Percentiles rank a stretch among this genome's conserved stretches.
phyloP scores from a whole-genome alignment of 2,888 invertebrate genomes.

The Oxyteleia sp. region DNA sequence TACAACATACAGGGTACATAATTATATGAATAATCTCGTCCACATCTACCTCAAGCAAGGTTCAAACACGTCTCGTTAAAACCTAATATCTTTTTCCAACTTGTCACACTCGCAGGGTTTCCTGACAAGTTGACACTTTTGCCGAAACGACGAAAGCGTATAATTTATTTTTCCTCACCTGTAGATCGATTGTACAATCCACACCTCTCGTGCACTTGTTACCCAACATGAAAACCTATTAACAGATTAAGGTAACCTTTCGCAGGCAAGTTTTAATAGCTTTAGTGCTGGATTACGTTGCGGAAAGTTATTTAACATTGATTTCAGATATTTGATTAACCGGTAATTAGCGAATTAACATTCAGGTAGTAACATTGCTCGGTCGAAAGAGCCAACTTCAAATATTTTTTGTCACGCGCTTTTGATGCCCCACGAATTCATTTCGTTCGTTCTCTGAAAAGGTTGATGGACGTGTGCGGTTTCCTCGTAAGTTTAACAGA shows the following conservation, averaged over 20 bases:
- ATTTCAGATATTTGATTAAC: slow-evolving; percentile 62
- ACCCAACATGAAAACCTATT: slow-evolving; percentile 69
- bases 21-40: too few species aligned
- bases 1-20: too few species aligned
- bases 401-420: not conserved
- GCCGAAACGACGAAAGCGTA: not conserved
- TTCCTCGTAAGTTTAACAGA: too few species aligned
- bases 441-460: not conserved
- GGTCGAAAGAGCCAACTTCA: not conserved
- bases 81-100: too few species aligned
- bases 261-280: slow-evolving; percentile 65
- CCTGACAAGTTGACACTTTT: slow-evolving; percentile 10
- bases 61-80: too few species aligned
- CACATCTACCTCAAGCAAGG: too few species aligned
- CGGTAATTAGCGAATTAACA: slow-evolving; percentile 52
- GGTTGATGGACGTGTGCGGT: not conserved
- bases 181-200: slow-evolving; percentile 54
- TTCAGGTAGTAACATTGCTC: slow-evolving; percentile 16
- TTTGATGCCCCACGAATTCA: not conserved
- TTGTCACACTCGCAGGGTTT: too few species aligned
- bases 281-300: slow-evolving; percentile 57
- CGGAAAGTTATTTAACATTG: slow-evolving; percentile 54
- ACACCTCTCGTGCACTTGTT: slow-evolving; percentile 53
- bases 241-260: slow-evolving; percentile 68
- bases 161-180: slow-evolving; percentile 29